phyloP scores from a whole-genome alignment of 2,797 vertebrate genomes.

The Clangula hyemalis region DNA sequence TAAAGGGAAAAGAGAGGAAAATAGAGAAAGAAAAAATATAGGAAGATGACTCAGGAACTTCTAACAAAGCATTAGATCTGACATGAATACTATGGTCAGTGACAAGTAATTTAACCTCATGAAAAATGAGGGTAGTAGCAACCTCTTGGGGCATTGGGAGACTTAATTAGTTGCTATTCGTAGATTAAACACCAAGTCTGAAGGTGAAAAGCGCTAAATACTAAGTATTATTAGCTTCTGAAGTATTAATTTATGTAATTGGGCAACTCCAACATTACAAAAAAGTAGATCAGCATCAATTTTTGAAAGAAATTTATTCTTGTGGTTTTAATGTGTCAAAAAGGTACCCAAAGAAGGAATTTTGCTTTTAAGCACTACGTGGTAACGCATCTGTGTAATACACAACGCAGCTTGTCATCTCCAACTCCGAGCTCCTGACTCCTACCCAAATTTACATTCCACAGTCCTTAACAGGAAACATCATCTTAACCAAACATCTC shows the following conservation, averaged over 20 bases:
- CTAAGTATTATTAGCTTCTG: slow-evolving; percentile 12
- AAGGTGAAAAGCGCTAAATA: slow-evolving; percentile 33
- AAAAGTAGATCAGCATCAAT: neutral
- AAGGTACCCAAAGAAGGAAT: neutral
- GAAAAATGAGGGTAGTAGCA: neutral
- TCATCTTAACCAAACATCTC: neutral
- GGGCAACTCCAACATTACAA: neutral
- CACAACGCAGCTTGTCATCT: neutral
- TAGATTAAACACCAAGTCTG: slow-evolving; percentile 9
- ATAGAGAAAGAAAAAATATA: rapidly evolving
- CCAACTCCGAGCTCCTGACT: neutral
- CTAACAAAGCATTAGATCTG: neutral
- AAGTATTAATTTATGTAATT: neutral
- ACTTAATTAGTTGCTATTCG: slow-evolving; percentile 56
- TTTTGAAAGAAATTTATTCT: neutral
- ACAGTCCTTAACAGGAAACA: neutral
- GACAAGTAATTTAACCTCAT: neutral
- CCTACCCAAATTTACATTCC: neutral
- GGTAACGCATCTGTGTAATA: neutral
- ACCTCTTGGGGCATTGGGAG: neutral
- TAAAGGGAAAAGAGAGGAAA: neutral
- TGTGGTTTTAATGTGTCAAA: neutral
- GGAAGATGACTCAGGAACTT: neutral
- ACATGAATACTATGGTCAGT: neutral
- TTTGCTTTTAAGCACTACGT: neutral